Conservation (phyloP, 2,888 invertebrate genomes). For the Habrosyne pyritoides region DNA sequence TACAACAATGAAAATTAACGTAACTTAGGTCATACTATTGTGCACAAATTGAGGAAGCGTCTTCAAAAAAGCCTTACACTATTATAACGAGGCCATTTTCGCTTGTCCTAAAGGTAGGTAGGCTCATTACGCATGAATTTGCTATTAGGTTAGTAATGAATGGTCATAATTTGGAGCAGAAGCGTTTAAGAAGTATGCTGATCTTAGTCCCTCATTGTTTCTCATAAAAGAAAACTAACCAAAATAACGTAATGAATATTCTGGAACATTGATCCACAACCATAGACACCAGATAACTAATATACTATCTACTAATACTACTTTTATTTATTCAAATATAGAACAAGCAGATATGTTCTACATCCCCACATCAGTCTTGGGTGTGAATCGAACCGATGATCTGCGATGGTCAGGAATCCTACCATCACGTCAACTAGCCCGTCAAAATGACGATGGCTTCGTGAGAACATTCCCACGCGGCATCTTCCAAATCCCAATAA, state of each 20-base stretch:
- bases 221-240: not conserved
- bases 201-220: too few species aligned
- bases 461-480: not conserved
- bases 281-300: too few species aligned
- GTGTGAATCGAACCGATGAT: too few species aligned
- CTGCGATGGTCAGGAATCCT: too few species aligned
- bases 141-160: not conserved
- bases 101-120: not conserved
- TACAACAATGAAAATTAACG: conserved; percentile 14
- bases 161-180: not conserved
- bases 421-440: too few species aligned
- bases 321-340: too few species aligned
- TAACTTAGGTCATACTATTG: conserved; percentile 25
- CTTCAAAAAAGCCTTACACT: conserved; percentile 4
- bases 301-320: too few species aligned
- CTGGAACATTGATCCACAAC: too few species aligned
- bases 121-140: not conserved
- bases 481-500: not conserved
- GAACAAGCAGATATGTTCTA: too few species aligned
- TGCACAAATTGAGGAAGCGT: conserved; percentile 31
- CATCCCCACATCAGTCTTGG: too few species aligned
- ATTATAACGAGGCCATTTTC: not conserved
- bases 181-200: not conserved
- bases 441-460: not conserved
- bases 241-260: too few species aligned